These are phyloP conservation scores for Acanthosepion esculentum DNA, from an alignment of 2,888 invertebrate genomes.

Conservation along the genomic window DNA sequence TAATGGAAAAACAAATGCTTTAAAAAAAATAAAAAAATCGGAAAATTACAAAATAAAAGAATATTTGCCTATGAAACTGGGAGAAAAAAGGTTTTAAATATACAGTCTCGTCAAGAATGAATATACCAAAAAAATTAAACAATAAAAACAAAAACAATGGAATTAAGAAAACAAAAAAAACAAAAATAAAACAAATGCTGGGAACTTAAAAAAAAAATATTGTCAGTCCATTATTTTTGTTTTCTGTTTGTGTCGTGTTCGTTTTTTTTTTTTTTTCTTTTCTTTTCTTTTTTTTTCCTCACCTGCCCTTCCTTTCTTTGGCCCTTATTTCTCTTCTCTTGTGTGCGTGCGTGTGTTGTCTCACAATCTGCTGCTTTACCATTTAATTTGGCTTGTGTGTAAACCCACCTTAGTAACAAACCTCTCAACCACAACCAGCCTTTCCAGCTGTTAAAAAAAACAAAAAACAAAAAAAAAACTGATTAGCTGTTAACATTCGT, in stretches of 20 bases:
- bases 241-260: neutral
- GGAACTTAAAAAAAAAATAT: neutral
- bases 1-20: neutral
- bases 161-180: neutral
- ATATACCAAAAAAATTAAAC: neutral
- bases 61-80: neutral
- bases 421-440: no score
- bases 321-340: neutral
- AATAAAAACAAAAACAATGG: neutral
- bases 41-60: neutral
- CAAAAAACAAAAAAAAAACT: no score
- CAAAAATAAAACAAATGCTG: neutral
- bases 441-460: neutral
- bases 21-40: neutral
- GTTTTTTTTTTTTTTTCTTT: neutral
- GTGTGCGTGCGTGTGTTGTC: neutral
- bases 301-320: neutral
- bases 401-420: neutral
- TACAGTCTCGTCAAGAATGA: neutral
- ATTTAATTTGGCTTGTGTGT: constrained; percentile 16
- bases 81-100: neutral
- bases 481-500: neutral
- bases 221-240: constrained; percentile 12
- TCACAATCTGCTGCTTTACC: neutral
- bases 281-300: neutral